phyloP scores from a whole-genome alignment of 2,888 invertebrate species.

The Coleophora deauratella region DNA sequence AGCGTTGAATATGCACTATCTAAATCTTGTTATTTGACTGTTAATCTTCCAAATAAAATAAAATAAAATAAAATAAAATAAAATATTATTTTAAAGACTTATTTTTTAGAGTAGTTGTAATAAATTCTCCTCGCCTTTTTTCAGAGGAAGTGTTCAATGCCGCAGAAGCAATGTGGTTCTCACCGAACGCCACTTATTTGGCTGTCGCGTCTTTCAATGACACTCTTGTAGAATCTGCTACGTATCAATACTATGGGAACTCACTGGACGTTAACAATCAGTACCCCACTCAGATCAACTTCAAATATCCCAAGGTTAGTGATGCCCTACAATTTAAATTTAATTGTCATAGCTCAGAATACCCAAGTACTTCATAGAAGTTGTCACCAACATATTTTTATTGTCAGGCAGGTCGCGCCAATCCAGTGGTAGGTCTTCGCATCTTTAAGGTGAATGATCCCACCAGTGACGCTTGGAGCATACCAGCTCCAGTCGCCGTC shows the following conservation, averaged over 20 bases:
- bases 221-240: slow-evolving; percentile 76
- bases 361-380: too few species aligned
- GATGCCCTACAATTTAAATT: not conserved
- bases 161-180: slow-evolving; percentile 86
- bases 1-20: too few species aligned
- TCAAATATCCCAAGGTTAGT: slow-evolving; percentile 86
- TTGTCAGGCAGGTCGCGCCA: slow-evolving; percentile 79
- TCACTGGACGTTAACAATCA: slow-evolving; percentile 72
- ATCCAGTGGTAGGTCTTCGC: slow-evolving; percentile 81
- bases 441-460: slow-evolving; percentile 68
- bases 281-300: slow-evolving; percentile 78
- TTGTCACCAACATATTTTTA: slow-evolving; percentile 3
- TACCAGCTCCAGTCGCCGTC: slow-evolving; percentile 69
- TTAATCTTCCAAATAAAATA: too few species aligned
- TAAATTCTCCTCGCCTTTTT: too few species aligned
- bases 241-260: slow-evolving; percentile 79
- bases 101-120: too few species aligned
- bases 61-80: too few species aligned
- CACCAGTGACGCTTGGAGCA: slow-evolving; percentile 39
- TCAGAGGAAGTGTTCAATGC: slow-evolving; percentile 85
- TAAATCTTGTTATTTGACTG: too few species aligned
- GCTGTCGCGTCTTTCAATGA: slow-evolving; percentile 85
- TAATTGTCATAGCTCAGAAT: not conserved
- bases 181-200: slow-evolving; percentile 78
- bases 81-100: too few species aligned